Evolutionary conservation across 2,888 invertebrate genomes (phyloP).

Genomic region (Hydrotaea cyrtoneurina): DNA sequence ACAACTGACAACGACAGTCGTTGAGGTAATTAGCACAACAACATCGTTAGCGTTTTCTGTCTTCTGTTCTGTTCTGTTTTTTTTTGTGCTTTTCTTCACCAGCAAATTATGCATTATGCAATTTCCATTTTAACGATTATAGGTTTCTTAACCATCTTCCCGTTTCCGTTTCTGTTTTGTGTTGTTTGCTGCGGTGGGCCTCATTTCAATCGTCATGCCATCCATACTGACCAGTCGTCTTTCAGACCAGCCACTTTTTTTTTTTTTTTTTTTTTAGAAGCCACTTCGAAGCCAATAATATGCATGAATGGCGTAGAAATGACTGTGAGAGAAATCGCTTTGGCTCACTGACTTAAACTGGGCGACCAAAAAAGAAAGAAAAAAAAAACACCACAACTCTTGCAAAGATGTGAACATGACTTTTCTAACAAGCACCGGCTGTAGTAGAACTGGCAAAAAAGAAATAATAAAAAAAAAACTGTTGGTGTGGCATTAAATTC

Average conservation of each 20-base stretch:
- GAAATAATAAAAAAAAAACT: no score
- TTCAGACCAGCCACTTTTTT: conserved; percentile 44
- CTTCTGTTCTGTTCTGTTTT: conserved; percentile 3
- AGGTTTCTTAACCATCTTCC: conserved; percentile 43
- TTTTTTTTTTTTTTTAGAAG: no score
- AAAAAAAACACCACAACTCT: conserved; percentile 14
- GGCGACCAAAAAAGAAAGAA: not conserved
- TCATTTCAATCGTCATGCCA: not conserved
- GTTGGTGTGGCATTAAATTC: conserved; percentile 13
- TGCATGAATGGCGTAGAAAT: conserved; percentile 64
- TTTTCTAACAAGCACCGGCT: conserved; percentile 51
- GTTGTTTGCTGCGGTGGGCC: not conserved
- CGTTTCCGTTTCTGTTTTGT: not conserved
- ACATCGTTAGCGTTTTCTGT: not conserved
- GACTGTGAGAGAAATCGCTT: conserved; percentile 34
- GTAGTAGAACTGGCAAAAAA: not conserved
- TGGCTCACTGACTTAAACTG: conserved; percentile 14
- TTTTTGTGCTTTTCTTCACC: not conserved
- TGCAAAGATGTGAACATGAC: conserved; percentile 54
- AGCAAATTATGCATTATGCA: conserved; percentile 53
- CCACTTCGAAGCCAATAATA: conserved; percentile 67
- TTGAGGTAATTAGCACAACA: conserved; percentile 5
- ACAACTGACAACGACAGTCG: not conserved
- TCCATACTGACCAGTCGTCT: not conserved
- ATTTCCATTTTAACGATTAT: conserved; percentile 59